Conservation (phyloP, 2,888 invertebrate species). For the Harpalus rufipes region DNA sequence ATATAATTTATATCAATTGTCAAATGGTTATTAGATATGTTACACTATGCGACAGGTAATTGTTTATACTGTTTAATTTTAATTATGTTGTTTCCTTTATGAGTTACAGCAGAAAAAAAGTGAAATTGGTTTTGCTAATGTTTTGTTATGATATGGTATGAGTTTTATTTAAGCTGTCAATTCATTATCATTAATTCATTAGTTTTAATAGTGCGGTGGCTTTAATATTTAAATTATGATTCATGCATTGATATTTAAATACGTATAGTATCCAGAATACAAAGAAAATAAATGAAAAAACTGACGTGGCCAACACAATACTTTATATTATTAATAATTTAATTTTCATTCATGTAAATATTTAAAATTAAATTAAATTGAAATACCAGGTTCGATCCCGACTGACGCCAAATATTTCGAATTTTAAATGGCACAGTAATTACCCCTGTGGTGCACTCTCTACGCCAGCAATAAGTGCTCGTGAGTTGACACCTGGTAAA, state of each 20-base stretch:
- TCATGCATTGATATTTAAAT: neutral
- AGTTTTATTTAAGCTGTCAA: neutral
- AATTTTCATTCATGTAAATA: no score
- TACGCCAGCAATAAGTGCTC: no score
- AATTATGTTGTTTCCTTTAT: constrained; percentile 20
- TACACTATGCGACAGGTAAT: constrained; percentile 21
- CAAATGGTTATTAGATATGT: constrained; percentile 15
- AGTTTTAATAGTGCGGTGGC: neutral
- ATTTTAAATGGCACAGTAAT: no score
- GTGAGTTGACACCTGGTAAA: no score
- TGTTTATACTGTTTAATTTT: constrained; percentile 3
- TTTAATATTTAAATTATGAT: neutral
- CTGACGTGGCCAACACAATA: no score
- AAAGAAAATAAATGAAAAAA: no score
- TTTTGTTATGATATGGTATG: constrained; percentile 1
- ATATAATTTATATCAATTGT: constrained; percentile 33
- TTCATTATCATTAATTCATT: neutral
- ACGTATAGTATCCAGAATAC: no score
- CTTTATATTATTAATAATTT: no score
- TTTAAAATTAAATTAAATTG: no score
- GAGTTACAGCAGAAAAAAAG: neutral
- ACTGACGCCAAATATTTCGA: no score
- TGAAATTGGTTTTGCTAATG: neutral
- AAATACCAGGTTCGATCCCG: no score
- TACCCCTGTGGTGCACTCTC: no score